Evolutionary conservation across 1,140 invertebrate species (phyloP), one percentile per base, ranked within the genome.

Genomic region (Drosophila teissieri): DNA sequence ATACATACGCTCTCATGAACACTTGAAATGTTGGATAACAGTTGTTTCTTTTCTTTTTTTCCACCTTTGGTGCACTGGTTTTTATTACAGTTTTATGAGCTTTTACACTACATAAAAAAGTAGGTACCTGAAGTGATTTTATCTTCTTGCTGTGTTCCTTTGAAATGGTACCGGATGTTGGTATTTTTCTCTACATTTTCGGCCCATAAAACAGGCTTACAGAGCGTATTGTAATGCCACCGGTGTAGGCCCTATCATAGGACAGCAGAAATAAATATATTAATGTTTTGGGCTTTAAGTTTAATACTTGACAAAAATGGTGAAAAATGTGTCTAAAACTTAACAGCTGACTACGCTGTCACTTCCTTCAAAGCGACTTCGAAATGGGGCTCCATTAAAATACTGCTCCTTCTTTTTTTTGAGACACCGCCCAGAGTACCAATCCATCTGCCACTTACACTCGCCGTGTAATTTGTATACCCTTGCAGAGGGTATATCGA

Each of bases 21-120:
- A 75, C 58, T 73, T 68, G 57, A 86, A 76, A 89, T 80, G 82
- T 88, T 88, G 84, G 53, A 84, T 88, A 88, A 88, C 84, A 88
- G 84, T 88, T 88, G 78, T 82, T 86, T 56, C 54, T 74, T 60
- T 69, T 80, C 64, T 55, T 64, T 64, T 77, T n/a, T 36, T 22
- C 17, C 36, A 31, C 34, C 39, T 54, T 17, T 2, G 42, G 22
- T 52, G 42, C 22, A 78, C 74, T 73, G 76, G 46, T 79, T 79
- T 86, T 89, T 77, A 76, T 61, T 84, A 64, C 54, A 80, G 61
- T 73, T 86, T 81, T 85, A 75, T 52, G 69, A 60, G 31, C 45
- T 51, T 73, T 58, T 72, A 69, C 48, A 70, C 34, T 40, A 69
- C 42, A 36, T 40, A 57, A 46, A 70, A 70, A 48, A 34, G 65